Evolutionary conservation across 2,113 vertebrate species (phyloP).

Genomic region (Clarias magur): DNA sequence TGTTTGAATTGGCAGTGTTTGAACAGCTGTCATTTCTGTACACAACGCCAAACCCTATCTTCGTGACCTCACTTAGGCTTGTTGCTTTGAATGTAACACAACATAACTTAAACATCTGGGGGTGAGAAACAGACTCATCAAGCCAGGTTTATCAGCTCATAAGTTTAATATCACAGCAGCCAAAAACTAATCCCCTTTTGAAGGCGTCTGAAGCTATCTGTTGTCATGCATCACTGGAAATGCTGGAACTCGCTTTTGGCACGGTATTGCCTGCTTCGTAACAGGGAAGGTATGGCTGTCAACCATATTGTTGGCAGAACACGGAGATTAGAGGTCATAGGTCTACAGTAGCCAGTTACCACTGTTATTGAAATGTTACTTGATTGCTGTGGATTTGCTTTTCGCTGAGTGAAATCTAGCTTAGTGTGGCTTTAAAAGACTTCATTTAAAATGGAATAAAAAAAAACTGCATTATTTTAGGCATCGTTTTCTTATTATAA

Average conservation of each 20-base stretch:
- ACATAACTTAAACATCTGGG: background rate
- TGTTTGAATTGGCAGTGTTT: background rate
- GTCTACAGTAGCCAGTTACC: background rate
- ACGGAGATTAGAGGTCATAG: background rate
- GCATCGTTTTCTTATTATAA: background rate
- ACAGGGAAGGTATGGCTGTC: background rate
- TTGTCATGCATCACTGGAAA: slow-evolving; percentile 31
- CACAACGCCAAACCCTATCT: background rate
- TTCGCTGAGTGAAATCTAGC: background rate
- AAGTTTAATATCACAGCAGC: background rate
- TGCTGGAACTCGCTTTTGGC: slow-evolving; percentile 22
- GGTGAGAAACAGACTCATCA: slow-evolving; percentile 1
- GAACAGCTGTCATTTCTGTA: background rate
- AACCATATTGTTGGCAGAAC: slow-evolving; percentile 20
- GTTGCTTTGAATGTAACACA: slow-evolving; percentile 13
- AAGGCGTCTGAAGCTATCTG: slow-evolving; percentile 5
- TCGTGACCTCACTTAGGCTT: background rate
- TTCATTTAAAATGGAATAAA: background rate
- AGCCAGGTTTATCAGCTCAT: slow-evolving; percentile 19
- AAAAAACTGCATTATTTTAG: background rate
- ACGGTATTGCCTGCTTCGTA: background rate
- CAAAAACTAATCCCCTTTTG: slow-evolving; percentile 8
- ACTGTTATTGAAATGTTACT: background rate
- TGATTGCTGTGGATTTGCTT: background rate
- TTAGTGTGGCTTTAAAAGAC: background rate